Conservation (phyloP, 1,140 invertebrate species). For the Dendroctonus ponderosae region DNA sequence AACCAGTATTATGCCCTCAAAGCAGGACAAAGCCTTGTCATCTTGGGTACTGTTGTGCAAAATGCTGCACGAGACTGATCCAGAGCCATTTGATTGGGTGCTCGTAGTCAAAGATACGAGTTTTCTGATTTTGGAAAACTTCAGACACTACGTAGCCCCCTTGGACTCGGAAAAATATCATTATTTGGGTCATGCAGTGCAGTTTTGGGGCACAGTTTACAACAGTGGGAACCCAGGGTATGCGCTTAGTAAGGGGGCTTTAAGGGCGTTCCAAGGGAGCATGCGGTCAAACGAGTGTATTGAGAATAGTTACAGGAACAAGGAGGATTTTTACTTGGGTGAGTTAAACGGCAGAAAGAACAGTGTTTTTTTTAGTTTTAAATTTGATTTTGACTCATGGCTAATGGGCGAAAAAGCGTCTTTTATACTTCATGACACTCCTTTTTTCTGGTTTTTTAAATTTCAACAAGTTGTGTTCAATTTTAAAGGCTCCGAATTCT, state of each 20-base stretch:
- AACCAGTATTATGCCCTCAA: conserved; percentile 36
- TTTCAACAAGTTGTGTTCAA: no score
- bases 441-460: no score
- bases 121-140: conserved; percentile 44
- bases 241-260: conserved; percentile 38
- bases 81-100: conserved; percentile 39
- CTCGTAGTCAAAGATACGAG: conserved; percentile 43
- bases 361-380: not conserved
- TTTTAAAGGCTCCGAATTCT: no score
- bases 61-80: conserved; percentile 25
- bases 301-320: conserved; percentile 39
- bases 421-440: no score
- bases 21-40: conserved; percentile 35
- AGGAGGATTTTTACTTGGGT: conserved; percentile 41
- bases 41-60: conserved; percentile 42
- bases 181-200: conserved; percentile 45
- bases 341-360: conserved; percentile 5
- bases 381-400: not conserved
- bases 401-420: no score
- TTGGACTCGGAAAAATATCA: conserved; percentile 36
- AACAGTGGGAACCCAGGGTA: conserved; percentile 43
- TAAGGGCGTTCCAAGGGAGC: conserved; percentile 34
- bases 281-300: conserved; percentile 32
- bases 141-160: conserved; percentile 39
- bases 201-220: conserved; percentile 42